Percentiles rank a stretch among this genome's conserved stretches.
Conservation (phyloP, 2,888 invertebrate genomes). For the Pterobdella sp. region DNA sequence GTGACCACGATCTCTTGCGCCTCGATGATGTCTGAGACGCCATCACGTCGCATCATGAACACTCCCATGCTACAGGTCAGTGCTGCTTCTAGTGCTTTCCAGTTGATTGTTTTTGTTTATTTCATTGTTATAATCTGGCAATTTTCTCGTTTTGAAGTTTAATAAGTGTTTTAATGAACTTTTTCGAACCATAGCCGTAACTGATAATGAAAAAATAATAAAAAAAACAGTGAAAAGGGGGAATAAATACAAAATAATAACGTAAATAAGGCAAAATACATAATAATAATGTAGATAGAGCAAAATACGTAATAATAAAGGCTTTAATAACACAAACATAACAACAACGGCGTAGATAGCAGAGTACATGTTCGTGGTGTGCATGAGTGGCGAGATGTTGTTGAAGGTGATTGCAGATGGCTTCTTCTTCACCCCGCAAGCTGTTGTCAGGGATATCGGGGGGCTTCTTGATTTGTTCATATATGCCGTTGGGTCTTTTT, state of each 20-base stretch:
- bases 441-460: constrained; percentile 92
- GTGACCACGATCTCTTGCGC: constrained; percentile 92
- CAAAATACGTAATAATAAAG: no score
- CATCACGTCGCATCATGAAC: constrained; percentile 84
- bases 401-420: constrained; percentile 95
- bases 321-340: not conserved
- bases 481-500: constrained; percentile 67
- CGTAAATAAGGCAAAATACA: no score
- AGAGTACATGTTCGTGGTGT: constrained; percentile 93
- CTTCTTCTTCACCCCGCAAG: constrained; percentile 95
- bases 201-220: no score
- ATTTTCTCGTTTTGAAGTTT: no score
- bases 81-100: not conserved
- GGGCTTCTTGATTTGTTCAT: constrained; percentile 94
- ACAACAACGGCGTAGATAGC: constrained; percentile 56
- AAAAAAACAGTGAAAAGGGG: no score
- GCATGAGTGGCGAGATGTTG: constrained; percentile 91
- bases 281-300: no score
- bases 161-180: no score
- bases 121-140: not conserved
- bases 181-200: no score
- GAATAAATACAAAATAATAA: no score
- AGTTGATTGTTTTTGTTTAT: not conserved
- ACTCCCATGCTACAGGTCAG: constrained; percentile 42
- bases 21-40: constrained; percentile 99